A percentile compares a stretch with the other conserved stretches of the same genome.
phyloP scores from a whole-genome alignment of 1,140 invertebrate species.

The Trichonephila clavata region DNA sequence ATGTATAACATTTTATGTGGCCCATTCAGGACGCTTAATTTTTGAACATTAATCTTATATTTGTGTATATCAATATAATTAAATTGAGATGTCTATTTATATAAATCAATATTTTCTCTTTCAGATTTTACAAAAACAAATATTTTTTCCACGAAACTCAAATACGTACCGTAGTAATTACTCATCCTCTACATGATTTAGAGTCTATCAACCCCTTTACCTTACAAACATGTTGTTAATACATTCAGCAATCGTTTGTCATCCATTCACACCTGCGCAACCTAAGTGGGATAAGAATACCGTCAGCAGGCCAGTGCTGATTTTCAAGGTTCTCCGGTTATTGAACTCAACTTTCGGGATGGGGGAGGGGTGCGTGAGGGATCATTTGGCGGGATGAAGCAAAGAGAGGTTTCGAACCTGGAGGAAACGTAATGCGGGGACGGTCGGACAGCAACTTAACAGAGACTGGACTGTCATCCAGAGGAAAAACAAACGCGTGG shows the following conservation, averaged over 20 bases:
- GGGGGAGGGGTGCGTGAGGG: background rate
- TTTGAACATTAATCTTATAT: no score
- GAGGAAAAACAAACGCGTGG: background rate
- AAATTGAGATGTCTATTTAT: no score
- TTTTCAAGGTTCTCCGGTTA: slow-evolving; percentile 72
- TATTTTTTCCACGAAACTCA: no score
- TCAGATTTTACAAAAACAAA: no score
- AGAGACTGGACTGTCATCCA: background rate
- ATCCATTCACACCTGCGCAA: background rate
- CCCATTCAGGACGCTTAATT: no score
- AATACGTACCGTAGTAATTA: no score
- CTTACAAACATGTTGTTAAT: background rate
- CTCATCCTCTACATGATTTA: no score
- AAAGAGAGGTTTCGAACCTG: slow-evolving; percentile 38
- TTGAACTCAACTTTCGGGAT: slow-evolving; percentile 26
- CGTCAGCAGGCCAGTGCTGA: slow-evolving; percentile 54
- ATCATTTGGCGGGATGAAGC: background rate
- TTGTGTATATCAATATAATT: no score
- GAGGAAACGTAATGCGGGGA: background rate
- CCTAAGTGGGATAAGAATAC: slow-evolving; percentile 20
- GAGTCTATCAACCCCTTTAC: background rate
- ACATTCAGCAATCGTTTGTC: background rate
- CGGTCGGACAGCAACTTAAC: background rate
- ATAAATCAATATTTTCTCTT: no score
- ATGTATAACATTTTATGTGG: no score